These are phyloP conservation scores for Nomada flava DNA, from an alignment of 2,888 invertebrate genomes.

Conservation along the genomic window DNA sequence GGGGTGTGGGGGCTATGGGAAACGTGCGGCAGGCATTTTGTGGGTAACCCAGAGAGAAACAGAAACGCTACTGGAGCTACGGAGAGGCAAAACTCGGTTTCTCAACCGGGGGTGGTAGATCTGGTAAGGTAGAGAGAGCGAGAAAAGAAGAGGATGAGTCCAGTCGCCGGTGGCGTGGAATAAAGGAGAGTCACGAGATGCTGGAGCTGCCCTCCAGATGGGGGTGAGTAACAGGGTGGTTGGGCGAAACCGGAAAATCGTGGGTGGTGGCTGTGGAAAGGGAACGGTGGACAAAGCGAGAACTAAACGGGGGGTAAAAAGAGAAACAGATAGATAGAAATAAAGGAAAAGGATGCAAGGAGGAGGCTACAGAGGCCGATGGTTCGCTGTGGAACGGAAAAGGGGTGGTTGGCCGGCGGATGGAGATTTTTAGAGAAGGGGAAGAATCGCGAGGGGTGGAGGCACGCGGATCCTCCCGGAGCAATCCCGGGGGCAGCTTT, in stretches of 20 bases:
- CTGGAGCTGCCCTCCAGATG: slow-evolving; percentile 43
- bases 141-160: slow-evolving; percentile 64
- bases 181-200: slow-evolving; percentile 80
- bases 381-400: slow-evolving; percentile 49
- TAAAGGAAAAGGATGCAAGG: slow-evolving; percentile 45
- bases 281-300: slow-evolving; percentile 63
- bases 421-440: slow-evolving; percentile 62
- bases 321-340: slow-evolving; percentile 1
- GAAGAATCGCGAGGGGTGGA: slow-evolving; percentile 46
- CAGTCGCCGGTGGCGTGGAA: slow-evolving; percentile 77
- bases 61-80: slow-evolving; percentile 10
- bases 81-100: slow-evolving; percentile 53
- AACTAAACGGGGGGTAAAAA: neutral
- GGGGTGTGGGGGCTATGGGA: slow-evolving; percentile 50
- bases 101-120: neutral
- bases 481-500: slow-evolving; percentile 83
- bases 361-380: slow-evolving; percentile 25
- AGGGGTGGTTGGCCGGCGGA: slow-evolving; percentile 58
- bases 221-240: slow-evolving; percentile 38
- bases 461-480: slow-evolving; percentile 76
- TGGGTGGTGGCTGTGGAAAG: slow-evolving; percentile 62
- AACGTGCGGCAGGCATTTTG: slow-evolving; percentile 68
- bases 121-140: slow-evolving; percentile 18
- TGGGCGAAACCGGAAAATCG: slow-evolving; percentile 45
- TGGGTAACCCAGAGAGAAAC: slow-evolving; percentile 57